These are phyloP conservation scores for Eurypyga helias DNA, from an alignment of 2,113 vertebrate genomes.

Conservation along the genomic window DNA sequence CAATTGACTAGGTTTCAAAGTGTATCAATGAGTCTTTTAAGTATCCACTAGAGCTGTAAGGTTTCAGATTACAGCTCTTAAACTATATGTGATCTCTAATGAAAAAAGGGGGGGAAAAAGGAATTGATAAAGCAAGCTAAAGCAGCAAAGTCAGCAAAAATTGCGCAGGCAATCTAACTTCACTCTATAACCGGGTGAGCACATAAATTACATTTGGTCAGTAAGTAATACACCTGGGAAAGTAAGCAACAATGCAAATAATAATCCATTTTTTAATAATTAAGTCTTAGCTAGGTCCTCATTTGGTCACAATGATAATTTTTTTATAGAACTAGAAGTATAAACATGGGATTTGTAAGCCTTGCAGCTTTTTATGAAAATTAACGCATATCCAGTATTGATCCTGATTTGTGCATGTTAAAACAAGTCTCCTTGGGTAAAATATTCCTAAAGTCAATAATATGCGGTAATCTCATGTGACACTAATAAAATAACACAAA, in stretches of 20 bases:
- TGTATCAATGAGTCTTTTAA: slow-evolving; percentile 66
- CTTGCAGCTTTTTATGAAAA: slow-evolving; percentile 75
- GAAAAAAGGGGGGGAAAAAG: not conserved
- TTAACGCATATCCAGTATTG: slow-evolving; percentile 76
- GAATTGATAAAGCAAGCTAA: slow-evolving; percentile 56
- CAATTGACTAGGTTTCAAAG: slow-evolving; percentile 68
- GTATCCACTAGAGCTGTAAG: slow-evolving; percentile 55
- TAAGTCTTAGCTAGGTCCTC: slow-evolving; percentile 66
- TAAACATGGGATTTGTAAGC: slow-evolving; percentile 63
- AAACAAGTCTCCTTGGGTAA: slow-evolving; percentile 75
- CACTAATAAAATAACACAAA: slow-evolving; percentile 82
- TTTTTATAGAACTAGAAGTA: slow-evolving; percentile 55
- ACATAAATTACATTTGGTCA: slow-evolving; percentile 63
- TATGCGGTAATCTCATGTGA: slow-evolving; percentile 77
- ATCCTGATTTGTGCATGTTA: slow-evolving; percentile 78
- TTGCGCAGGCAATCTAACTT: slow-evolving; percentile 7
- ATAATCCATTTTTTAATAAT: slow-evolving; percentile 75
- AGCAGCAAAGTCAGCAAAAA: slow-evolving; percentile 69
- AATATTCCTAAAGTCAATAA: slow-evolving; percentile 80
- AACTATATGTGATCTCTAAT: slow-evolving; percentile 62
- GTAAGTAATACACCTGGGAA: slow-evolving; percentile 66
- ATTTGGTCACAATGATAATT: slow-evolving; percentile 53
- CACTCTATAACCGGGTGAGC: slow-evolving; percentile 6
- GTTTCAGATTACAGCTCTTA: slow-evolving; percentile 66
- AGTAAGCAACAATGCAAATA: slow-evolving; percentile 68